Evolutionary conservation across 2,113 vertebrate species (phyloP).

Genomic region (Hymenochirus boettgeri): DNA sequence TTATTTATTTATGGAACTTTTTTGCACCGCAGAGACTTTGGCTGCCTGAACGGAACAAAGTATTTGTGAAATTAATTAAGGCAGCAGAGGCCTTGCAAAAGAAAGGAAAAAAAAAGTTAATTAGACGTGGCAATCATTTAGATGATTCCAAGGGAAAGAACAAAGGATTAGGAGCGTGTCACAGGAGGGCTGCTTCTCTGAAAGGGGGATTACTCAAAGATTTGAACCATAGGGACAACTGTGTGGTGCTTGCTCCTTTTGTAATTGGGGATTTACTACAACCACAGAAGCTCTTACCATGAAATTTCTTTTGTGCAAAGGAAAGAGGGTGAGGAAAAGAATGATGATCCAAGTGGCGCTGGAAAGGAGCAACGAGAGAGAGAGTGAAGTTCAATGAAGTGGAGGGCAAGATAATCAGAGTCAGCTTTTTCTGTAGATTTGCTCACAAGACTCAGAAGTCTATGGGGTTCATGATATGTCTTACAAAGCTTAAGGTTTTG

Average conservation of each 20-base stretch:
- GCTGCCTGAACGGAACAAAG: constrained; percentile 49
- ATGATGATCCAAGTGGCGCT: constrained; percentile 54
- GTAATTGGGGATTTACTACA: constrained; percentile 65
- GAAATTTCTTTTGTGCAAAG: constrained; percentile 54
- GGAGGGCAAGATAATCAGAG: constrained; percentile 24
- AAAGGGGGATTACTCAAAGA: constrained; percentile 62
- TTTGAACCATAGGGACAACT: constrained; percentile 61
- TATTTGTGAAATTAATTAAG: constrained; percentile 66
- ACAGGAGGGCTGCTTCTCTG: constrained; percentile 57
- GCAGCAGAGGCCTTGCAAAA: constrained; percentile 61
- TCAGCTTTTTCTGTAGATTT: not conserved
- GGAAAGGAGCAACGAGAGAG: constrained; percentile 50
- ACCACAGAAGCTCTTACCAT: constrained; percentile 62
- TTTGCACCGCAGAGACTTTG: constrained; percentile 45
- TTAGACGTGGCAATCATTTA: constrained; percentile 67
- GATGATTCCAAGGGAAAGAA: constrained; percentile 66
- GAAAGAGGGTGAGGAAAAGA: constrained; percentile 43
- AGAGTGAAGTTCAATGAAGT: not conserved
- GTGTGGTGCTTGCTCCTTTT: constrained; percentile 60
- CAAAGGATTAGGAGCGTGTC: constrained; percentile 62
- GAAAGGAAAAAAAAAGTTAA: constrained; percentile 64
- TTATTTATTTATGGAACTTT: constrained; percentile 35
- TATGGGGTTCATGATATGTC: no score
- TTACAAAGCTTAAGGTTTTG: no score
- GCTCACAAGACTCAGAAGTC: not conserved